Conservation (phyloP, 2,888 invertebrate species). For the Habrosyne pyritoides region DNA sequence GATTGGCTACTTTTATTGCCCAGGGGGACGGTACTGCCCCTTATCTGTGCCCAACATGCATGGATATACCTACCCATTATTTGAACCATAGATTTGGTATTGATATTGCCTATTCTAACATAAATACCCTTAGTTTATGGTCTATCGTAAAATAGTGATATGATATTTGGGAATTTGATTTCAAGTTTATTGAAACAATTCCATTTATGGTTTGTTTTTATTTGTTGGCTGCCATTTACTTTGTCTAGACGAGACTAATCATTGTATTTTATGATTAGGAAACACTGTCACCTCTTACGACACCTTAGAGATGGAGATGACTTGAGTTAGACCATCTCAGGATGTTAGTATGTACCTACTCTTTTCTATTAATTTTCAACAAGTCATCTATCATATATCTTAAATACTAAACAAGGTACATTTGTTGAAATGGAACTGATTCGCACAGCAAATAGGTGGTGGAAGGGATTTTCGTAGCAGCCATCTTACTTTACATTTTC, state of each 20-base stretch:
- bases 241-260: not conserved
- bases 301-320: too few species aligned
- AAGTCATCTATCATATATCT: too few species aligned
- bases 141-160: not conserved
- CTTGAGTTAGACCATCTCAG: too few species aligned
- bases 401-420: too few species aligned
- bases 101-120: conserved; percentile 22
- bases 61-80: conserved; percentile 17
- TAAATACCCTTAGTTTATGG: not conserved
- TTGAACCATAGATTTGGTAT: conserved; percentile 31
- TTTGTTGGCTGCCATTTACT: not conserved
- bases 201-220: not conserved
- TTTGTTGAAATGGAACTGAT: too few species aligned
- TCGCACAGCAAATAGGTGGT: too few species aligned
- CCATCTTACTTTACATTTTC: too few species aligned
- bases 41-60: conserved; percentile 58
- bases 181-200: not conserved
- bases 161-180: not conserved
- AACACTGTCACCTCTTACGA: too few species aligned
- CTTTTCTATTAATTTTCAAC: too few species aligned
- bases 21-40: conserved; percentile 40
- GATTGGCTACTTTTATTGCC: conserved; percentile 64
- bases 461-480: too few species aligned
- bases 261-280: not conserved
- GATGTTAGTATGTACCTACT: too few species aligned